Base-by-base conservation (phyloP, 2,113 vertebrate species). In the Aphyosemion australe region DNA sequence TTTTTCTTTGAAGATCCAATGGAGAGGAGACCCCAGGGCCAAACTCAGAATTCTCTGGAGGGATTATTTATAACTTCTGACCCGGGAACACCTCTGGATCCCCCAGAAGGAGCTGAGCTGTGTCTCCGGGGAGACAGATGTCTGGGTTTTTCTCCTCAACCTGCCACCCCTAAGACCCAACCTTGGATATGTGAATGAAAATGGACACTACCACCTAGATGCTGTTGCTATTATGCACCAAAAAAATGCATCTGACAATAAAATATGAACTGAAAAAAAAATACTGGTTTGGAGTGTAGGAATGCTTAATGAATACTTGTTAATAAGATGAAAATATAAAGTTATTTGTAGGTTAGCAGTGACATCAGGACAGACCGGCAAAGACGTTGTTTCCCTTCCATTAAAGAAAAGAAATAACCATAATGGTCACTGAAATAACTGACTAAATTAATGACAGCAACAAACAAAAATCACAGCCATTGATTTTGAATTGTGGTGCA, bases 41-140 rank as follows among this genome's bases (percentile, higher is more conserved):
- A 48, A 18, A 19, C 46, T 8, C 46, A 19, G n/a, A 48, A 48
- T 48, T 11, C 46, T n/a, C 45, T 11, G 8, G 46, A 48, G n/a
- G n/a, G n/a, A 48, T 48, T 18, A 48, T 48, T 48, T 19, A 48
- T 48, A 18, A 48, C 46, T 48, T 48, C 46, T 48, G 46, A 48
- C 46, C 46, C 3, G 16, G 9, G 46, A 19, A 11, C 46, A 48
- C 46, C 46, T 48, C 46, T 19, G 46, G n/a, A 19, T 48, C 46
- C n/a, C 46, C 46, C 46, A 48, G 46, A n/a, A 47, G 45, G 45
- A 48, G 46, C 9, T 19, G 46, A 48, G 18, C n/a, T 11, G 46
- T 15, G n/a, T 19, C 46, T 18, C 46, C 19, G 8, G 46, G n/a
- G 46, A 46, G 16, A n/a, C 45, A 6, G 2, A 48, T 19, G n/a